Evolutionary conservation across 2,113 vertebrate species (phyloP), one percentile per base, ranked within the genome.

Genomic region (Rhegmatorhina hoffmannsi): DNA sequence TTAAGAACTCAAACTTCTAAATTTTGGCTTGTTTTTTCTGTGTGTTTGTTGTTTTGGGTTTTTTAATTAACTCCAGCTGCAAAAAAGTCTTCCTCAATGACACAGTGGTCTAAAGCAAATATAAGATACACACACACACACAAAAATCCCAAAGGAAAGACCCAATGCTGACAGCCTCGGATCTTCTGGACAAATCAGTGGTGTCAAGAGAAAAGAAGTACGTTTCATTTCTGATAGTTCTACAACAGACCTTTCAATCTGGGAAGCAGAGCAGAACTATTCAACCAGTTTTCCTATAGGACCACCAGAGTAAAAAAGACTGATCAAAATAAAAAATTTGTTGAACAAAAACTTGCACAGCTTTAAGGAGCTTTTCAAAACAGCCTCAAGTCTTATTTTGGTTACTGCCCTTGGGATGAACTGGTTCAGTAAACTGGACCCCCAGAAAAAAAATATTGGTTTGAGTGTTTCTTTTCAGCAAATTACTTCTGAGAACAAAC

Each of bases 381-480:
- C 12, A 82, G 18, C 11, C 49, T 40, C n/a, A 75, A 59, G 31
- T 46, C 31, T 67, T 50, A 47, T 11, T 34, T n/a, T 7, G 2
- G 34, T 40, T 33, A 40, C 15, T 13, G 9, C 0, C 2, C 43
- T 52, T 52, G 13, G 18, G 17, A 77, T 29, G 5, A 81, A 74
- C 23, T 34, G 10, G 31, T 33, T 53, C 40, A 64, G 20, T 33
- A 67, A 70, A 88, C 1, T 13, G 56, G 50, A 76, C 1, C 13
- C 11, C 5, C 18, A 38, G 25, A 34, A 53, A 26, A 21, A 6
- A 18, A 7, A 2, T 6, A 3, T 5, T 0, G 17, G 36, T 46
- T 10, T 36, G 44, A 55, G 3, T 19, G 26, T 84, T 73, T 66
- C 31, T 63, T 72, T 77, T 28, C 60, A 78, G 40, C 3, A 11